Base-by-base conservation (phyloP, 2,113 vertebrate species). In the Parotia lawesii region DNA sequence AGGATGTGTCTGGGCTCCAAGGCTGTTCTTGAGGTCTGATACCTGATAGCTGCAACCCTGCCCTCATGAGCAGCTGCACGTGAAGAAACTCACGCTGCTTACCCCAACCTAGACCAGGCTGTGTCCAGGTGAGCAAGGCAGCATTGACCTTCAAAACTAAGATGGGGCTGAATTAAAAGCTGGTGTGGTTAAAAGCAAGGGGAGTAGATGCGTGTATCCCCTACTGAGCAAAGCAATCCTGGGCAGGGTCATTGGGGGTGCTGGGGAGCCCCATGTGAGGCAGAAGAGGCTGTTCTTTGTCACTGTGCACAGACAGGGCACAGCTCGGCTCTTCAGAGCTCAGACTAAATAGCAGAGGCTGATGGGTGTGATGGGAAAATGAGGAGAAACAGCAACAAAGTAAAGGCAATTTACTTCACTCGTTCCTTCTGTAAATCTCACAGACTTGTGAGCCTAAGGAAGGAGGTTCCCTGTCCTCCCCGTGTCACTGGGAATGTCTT, bases 11-110 rank as follows among this genome's bases (percentile, higher is more conserved):
- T 21, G 11, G n/a, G 37, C 51, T 78, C 29, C 3, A 3, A 42
- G 27, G n/a, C 8, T 38, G 29, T 73, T 45, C 14, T 37, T 29
- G 35, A 86, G 27, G 38, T 53, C 58, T 69, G 31, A 24, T 15
- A 25, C 7, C 28, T 15, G 22, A 53, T 2, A 62, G 16, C 28
- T 70, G 29, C 80, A 62, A 4, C 44, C 28, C 42, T 79, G 57
- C 72, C 76, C 64, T 80, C 25, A 3, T 3, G n/a, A 61, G n/a
- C 61, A 93, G 47, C 47, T 78, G 71, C 37, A 35, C 3, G 2
- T 4, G 35, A 37, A 28, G 31, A 13, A 81, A 37, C 27, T 27
- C 5, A 1, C 0, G 0, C 51, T 81, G 78, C 42, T 44, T 7
- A 29, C 29, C 27, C 40, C 37, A 70, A 0, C 13, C 58, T 23